Percentiles rank a stretch among this genome's conserved stretches.
These are phyloP conservation scores for Pterophyllum scalare DNA, from an alignment of 2,113 vertebrate species.

Conservation along the genomic window DNA sequence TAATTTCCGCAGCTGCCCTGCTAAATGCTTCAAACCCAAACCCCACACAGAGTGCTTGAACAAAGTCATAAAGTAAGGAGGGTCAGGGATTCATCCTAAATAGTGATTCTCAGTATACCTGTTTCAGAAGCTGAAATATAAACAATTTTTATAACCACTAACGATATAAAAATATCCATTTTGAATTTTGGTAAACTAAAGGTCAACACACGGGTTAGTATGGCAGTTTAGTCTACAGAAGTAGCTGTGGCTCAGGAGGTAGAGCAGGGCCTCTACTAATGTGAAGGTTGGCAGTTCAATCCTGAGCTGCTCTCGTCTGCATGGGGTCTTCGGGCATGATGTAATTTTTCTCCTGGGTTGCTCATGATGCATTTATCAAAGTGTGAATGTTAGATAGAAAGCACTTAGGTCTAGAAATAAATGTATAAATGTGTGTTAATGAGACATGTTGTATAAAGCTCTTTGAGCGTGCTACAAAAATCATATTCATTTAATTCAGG, in stretches of 20 bases:
- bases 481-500: neutral
- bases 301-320: no score
- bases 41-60: neutral
- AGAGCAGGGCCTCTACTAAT: no score
- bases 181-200: neutral
- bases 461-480: neutral
- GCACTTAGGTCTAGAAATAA: no score
- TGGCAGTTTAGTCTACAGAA: fast-evolving
- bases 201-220: no score
- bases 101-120: neutral
- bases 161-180: neutral
- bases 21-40: neutral
- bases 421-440: no score
- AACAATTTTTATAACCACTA: neutral
- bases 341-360: no score
- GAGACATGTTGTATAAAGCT: no score
- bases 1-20: neutral
- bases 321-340: no score
- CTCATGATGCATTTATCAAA: no score
- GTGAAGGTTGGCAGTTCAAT: no score
- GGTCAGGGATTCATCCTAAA: neutral
- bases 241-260: no score
- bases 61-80: neutral
- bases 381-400: no score
- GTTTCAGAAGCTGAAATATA: neutral